Percentiles rank a stretch among this genome's conserved stretches.
phyloP scores from a whole-genome alignment of 2,113 vertebrate species.

The Melospiza melodia region DNA sequence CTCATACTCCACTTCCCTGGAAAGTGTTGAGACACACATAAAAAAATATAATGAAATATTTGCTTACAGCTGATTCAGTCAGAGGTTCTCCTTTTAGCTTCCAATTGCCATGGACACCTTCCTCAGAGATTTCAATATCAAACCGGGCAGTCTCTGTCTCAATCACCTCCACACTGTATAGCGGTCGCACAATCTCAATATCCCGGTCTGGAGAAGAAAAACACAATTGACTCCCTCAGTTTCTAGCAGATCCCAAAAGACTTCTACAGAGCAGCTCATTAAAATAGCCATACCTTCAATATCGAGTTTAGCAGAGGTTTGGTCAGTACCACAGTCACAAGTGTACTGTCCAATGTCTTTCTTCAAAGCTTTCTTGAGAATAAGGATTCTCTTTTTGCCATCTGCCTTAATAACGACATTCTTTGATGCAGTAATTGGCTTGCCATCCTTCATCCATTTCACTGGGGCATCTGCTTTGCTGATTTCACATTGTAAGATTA shows the following conservation, averaged over 20 bases:
- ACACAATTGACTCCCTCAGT: background rate
- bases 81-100: constrained; percentile 91
- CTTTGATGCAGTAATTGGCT: constrained; percentile 91
- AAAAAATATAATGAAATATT: constrained; percentile 56
- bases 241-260: background rate
- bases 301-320: constrained; percentile 88
- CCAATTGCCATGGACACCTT: constrained; percentile 90
- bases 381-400: constrained; percentile 86
- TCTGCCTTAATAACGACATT: constrained; percentile 86
- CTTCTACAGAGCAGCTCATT: background rate
- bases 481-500: constrained; percentile 90
- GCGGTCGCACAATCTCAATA: constrained; percentile 89
- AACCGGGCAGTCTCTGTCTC: constrained; percentile 94
- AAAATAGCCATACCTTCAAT: constrained; percentile 86
- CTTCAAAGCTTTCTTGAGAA: constrained; percentile 88
- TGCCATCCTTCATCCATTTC: constrained; percentile 92
- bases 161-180: constrained; percentile 94
- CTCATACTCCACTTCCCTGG: background rate
- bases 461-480: constrained; percentile 89
- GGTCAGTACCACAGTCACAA: constrained; percentile 94
- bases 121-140: constrained; percentile 95
- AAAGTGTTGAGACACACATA: background rate
- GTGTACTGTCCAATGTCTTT: constrained; percentile 85
- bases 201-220: constrained; percentile 84
- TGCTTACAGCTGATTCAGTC: constrained; percentile 87